Percentiles rank a stretch among this genome's conserved stretches.
These are phyloP conservation scores for Tamandua tetradactyla DNA, from an alignment of 2,797 vertebrate species.

Conservation along the genomic window DNA sequence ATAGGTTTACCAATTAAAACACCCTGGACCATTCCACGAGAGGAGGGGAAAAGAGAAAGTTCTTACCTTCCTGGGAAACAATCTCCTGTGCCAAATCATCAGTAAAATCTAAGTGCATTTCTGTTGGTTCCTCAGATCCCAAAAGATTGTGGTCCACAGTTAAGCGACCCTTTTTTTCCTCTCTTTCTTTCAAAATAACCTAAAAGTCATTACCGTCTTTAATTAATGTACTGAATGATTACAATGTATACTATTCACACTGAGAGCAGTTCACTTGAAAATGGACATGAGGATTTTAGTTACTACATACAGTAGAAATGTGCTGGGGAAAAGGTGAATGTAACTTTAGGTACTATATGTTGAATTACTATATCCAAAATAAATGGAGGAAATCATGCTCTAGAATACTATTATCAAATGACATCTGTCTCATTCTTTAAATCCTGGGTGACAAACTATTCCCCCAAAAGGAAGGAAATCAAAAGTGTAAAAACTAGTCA, in stretches of 20 bases:
- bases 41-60: neutral
- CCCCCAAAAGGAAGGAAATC: neutral
- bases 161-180: constrained; percentile 96
- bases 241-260: neutral
- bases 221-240: constrained; percentile 21
- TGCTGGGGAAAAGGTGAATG: constrained; percentile 17
- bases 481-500: constrained; percentile 28
- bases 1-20: neutral
- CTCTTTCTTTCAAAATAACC: constrained; percentile 98
- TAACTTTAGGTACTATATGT: neutral
- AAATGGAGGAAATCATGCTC: neutral
- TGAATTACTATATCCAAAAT: neutral
- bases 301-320: neutral
- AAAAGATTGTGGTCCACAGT: constrained; percentile 89
- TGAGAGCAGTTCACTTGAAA: neutral
- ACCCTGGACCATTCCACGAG: neutral
- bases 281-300: neutral
- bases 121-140: constrained; percentile 91
- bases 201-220: constrained; percentile 79
- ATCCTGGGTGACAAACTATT: neutral
- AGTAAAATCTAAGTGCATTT: constrained; percentile 89
- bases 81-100: constrained; percentile 92
- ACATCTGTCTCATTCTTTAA: neutral
- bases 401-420: neutral
- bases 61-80: constrained; percentile 93